Conservation (phyloP, 1,140 invertebrate species). For the Campodea augens region DNA sequence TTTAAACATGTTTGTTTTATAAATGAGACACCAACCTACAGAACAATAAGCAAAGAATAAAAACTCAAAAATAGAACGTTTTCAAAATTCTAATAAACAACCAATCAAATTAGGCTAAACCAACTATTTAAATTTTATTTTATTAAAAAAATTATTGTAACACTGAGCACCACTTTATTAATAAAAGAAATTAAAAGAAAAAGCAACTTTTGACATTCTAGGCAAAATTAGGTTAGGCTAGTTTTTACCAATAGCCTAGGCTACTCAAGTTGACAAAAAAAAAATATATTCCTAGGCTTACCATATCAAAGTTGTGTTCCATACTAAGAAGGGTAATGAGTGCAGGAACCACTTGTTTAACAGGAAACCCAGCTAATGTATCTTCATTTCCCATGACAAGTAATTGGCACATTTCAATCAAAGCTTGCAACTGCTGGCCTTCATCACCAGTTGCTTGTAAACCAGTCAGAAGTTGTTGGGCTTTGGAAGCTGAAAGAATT, state of each 20-base stretch:
- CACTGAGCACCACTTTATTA: too few species aligned
- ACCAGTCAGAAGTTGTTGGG: constrained; percentile 79
- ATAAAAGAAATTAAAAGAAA: too few species aligned
- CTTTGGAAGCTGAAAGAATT: constrained; percentile 63
- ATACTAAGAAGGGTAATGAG: constrained; percentile 70
- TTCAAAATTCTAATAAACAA: too few species aligned
- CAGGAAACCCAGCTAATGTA: constrained; percentile 90
- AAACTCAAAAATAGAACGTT: too few species aligned
- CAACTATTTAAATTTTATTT: too few species aligned
- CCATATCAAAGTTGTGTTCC: constrained; percentile 98
- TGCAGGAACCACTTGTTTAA: constrained; percentile 92
- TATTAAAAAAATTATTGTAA: too few species aligned
- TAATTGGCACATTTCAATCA: constrained; percentile 97
- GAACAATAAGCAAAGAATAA: too few species aligned
- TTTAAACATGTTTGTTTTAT: too few species aligned
- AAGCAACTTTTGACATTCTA: too few species aligned
- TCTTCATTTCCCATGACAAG: constrained; percentile 99
- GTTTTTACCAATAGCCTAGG: neutral
- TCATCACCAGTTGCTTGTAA: constrained; percentile 88
- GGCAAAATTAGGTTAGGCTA: neutral
- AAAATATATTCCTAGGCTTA: constrained; percentile 24
- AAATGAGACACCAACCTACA: too few species aligned
- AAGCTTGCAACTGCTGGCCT: constrained; percentile 87
- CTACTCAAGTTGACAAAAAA: constrained; percentile 2
- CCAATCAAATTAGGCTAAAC: too few species aligned